A percentile compares a stretch with the other conserved stretches of the same genome.
Conservation (phyloP, 2,888 invertebrate genomes). For the Lepidochitona cinerea region DNA sequence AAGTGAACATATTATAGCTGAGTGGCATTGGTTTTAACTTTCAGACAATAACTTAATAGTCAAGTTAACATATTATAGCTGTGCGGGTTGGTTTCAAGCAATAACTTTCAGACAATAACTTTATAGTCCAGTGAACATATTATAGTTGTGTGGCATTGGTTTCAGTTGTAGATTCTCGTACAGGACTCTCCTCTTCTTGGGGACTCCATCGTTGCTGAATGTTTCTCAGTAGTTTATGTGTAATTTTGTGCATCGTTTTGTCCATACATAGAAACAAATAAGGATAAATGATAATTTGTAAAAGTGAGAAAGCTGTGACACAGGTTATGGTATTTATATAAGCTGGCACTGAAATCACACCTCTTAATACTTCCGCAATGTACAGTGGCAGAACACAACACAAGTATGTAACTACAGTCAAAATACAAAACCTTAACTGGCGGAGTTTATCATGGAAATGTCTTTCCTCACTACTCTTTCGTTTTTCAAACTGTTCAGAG, state of each 20-base stretch:
- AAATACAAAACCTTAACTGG: not conserved
- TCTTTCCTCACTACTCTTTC: not conserved
- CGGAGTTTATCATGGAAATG: not conserved
- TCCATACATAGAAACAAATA: slow-evolving; percentile 57
- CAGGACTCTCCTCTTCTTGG: not conserved
- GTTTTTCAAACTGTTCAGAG: not conserved
- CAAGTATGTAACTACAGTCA: slow-evolving; percentile 48
- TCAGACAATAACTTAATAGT: too few species aligned
- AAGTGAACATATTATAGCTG: too few species aligned
- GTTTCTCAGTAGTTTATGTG: slow-evolving; percentile 28
- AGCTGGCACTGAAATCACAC: slow-evolving; percentile 34
- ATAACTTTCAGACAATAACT: too few species aligned
- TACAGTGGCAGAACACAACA: slow-evolving; percentile 54
- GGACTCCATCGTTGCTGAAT: not conserved
- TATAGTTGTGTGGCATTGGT: not conserved
- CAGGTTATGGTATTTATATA: slow-evolving; percentile 55
- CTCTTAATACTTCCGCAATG: slow-evolving; percentile 48
- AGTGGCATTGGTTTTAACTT: too few species aligned
- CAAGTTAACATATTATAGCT: too few species aligned
- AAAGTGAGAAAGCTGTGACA: slow-evolving; percentile 49
- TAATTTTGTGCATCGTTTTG: slow-evolving; percentile 44
- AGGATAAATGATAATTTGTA: slow-evolving; percentile 60
- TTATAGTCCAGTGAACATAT: too few species aligned
- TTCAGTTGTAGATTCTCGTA: not conserved
- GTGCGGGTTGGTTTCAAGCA: too few species aligned